Conservation (phyloP, 2,113 vertebrate species). For the Syrmaticus mikado region DNA sequence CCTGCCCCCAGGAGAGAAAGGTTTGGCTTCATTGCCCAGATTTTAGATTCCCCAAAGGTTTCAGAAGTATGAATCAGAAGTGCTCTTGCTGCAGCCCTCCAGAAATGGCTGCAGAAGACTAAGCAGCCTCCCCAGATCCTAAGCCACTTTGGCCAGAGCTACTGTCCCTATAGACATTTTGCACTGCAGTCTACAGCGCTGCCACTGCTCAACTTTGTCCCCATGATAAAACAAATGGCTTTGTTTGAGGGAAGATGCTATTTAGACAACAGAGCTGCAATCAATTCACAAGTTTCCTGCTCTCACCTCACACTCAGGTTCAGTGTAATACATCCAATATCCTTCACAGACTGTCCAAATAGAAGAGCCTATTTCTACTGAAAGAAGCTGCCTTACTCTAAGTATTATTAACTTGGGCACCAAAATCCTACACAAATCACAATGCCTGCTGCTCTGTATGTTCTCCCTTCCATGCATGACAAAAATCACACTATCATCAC, state of each 20-base stretch:
- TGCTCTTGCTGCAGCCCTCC: neutral
- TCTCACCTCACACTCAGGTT: neutral
- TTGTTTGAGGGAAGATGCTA: neutral
- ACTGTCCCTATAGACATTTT: neutral
- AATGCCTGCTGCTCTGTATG: too few relatives aligned
- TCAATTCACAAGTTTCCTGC: neutral
- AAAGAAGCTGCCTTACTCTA: too few relatives aligned
- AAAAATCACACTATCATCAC: too few relatives aligned
- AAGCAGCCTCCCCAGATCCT: neutral
- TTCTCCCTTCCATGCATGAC: too few relatives aligned
- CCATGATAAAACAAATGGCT: neutral
- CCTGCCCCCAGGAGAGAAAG: neutral
- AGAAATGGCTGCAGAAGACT: neutral
- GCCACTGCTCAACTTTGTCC: neutral
- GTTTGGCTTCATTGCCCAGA: neutral
- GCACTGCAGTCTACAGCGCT: neutral
- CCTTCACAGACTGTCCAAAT: too few relatives aligned
- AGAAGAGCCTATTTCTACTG: too few relatives aligned
- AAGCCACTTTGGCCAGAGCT: neutral
- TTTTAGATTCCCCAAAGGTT: neutral
- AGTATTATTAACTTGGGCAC: too few relatives aligned
- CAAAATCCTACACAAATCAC: too few relatives aligned
- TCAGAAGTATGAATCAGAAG: neutral
- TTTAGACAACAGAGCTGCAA: neutral
- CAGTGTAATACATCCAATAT: too few relatives aligned